Base-by-base conservation (phyloP, 2,797 vertebrate genomes). In the Pygocentrus nattereri region DNA sequence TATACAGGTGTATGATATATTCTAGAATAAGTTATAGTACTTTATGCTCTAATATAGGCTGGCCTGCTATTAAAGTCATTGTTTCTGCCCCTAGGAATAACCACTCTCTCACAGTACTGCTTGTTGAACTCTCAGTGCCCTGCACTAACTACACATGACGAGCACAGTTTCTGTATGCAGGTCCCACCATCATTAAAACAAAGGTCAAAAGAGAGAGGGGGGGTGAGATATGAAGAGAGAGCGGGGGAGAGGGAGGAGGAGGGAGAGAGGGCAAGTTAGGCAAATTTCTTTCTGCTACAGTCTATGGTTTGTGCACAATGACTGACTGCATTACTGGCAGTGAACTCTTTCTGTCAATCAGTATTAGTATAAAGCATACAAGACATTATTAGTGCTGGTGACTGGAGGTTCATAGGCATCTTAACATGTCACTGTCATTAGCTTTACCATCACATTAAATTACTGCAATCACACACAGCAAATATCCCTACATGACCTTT, bases 311-410 rank as follows among this genome's bases (percentile, higher is more conserved):
- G 73, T 84, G 62, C 69, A 68, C 65, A 72, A 59, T 78, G 69
- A 81, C 38, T 44, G 75, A 74, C 59, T 75, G 56, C 38, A 75
- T 30, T 23, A 12, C 59, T 71, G 67, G 49, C 44, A 70, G 73
- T 59, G 76, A 74, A 56, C 54, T n/a, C 2, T 82, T 76, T 61
- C 54, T 73, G 80, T 78, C 30, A 77, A 80, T 74, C 38, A 80
- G 27, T 30, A 82, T 77, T 31, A 70, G 23, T 73, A 59, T 38
- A 49, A 70, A 62, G 54, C 23, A 30, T 44, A 68, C 56, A 16
- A 68, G 50, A 23, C n/a, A 75, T 59, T 49, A 76, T 81, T 61
- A 76, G 27, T 68, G 19, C 50, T 58, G 71, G 56, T 68, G 65
- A 38, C 38, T 75, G 18, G 52, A 38, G 38, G 38, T 58, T 58